Conservation (phyloP, 1,140 invertebrate genomes). For the Drosophila cardini region DNA sequence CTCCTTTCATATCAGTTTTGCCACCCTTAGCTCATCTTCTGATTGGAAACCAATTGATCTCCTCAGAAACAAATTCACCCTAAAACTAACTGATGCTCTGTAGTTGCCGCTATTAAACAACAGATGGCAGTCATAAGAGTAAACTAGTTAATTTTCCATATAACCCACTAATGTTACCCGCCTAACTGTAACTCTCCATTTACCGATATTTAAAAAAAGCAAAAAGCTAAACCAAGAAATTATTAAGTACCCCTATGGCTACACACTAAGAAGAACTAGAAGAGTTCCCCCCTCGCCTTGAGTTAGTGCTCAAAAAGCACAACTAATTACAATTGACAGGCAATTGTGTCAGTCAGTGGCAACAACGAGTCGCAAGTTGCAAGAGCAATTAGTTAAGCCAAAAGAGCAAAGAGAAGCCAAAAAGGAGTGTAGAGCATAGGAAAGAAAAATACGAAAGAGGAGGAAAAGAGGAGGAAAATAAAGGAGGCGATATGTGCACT, state of each 20-base stretch:
- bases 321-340: slow-evolving; percentile 84
- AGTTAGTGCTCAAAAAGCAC: slow-evolving; percentile 69
- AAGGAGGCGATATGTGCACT: slow-evolving; percentile 68
- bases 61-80: slow-evolving; percentile 18
- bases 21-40: background rate
- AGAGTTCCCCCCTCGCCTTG: background rate
- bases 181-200: slow-evolving; percentile 3
- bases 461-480: no score
- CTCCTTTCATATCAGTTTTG: background rate
- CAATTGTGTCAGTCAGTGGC: slow-evolving; percentile 66
- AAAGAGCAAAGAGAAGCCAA: slow-evolving; percentile 39
- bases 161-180: background rate
- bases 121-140: slow-evolving; percentile 36
- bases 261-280: slow-evolving; percentile 21
- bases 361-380: slow-evolving; percentile 39
- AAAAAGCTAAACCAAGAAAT: background rate
- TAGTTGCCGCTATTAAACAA: slow-evolving; percentile 3
- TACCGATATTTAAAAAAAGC: background rate
- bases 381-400: slow-evolving; percentile 78
- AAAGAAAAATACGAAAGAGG: no score
- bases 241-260: slow-evolving; percentile 42
- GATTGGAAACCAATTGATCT: slow-evolving; percentile 9
- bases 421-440: slow-evolving; percentile 55
- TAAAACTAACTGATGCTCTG: background rate
- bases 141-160: background rate